Percentiles rank a stretch among this genome's conserved stretches.
These are phyloP conservation scores for Discoglossus pictus DNA, from an alignment of 2,797 vertebrate genomes.

Conservation along the genomic window DNA sequence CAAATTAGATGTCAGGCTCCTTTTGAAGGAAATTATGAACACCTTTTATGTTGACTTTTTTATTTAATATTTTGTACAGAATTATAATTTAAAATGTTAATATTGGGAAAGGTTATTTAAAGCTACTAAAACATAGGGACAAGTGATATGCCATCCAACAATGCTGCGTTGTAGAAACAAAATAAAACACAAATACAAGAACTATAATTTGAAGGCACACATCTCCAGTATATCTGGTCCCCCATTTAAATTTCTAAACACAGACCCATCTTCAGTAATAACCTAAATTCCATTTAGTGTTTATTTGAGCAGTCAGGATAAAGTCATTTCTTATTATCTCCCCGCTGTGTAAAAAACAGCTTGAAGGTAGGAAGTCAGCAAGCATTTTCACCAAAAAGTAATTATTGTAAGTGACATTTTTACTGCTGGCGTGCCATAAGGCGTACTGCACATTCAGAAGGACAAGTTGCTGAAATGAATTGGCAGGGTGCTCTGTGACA, in stretches of 20 bases:
- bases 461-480: conserved; percentile 78
- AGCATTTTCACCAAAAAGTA: conserved; percentile 84
- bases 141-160: too few species aligned
- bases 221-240: conserved; percentile 65
- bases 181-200: not conserved
- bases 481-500: conserved; percentile 82
- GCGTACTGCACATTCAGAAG: conserved; percentile 74
- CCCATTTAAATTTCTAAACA: conserved; percentile 68
- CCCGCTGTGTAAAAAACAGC: conserved; percentile 87
- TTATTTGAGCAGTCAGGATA: conserved; percentile 96
- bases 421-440: conserved; percentile 84
- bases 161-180: too few species aligned
- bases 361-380: conserved; percentile 89
- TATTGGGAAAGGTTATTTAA: too few species aligned
- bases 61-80: too few species aligned
- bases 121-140: too few species aligned
- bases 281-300: conserved; percentile 82
- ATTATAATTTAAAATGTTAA: too few species aligned
- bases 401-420: conserved; percentile 89
- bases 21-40: too few species aligned
- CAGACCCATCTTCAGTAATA: conserved; percentile 69
- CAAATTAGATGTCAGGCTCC: too few species aligned
- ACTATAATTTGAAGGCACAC: conserved; percentile 64
- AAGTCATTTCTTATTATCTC: conserved; percentile 97
- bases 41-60: too few species aligned